Percentiles rank a stretch among this genome's conserved stretches.
phyloP scores from a whole-genome alignment of 2,797 vertebrate genomes.

The Cryptoprocta ferox region DNA sequence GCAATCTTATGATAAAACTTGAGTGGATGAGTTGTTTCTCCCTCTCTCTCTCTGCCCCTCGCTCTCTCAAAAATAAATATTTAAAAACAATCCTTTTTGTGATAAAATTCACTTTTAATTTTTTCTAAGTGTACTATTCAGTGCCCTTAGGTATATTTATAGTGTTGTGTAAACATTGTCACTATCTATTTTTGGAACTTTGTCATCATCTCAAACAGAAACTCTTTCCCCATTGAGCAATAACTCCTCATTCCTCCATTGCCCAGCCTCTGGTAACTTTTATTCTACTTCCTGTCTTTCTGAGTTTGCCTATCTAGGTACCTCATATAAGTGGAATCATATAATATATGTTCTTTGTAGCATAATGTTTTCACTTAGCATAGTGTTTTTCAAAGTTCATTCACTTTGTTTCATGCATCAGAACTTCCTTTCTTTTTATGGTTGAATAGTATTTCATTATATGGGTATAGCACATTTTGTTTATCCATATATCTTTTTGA shows the following conservation, averaged over 20 bases:
- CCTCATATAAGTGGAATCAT: neutral
- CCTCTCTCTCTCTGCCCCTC: too few species aligned
- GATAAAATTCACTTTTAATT: neutral
- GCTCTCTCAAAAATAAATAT: too few species aligned
- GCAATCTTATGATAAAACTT: neutral
- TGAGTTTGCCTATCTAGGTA: neutral
- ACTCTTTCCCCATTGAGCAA: neutral
- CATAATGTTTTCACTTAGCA: neutral
- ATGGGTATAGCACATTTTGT: neutral
- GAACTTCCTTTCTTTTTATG: neutral
- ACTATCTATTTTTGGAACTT: neutral
- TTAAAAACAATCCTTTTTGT: neutral
- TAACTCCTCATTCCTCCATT: neutral
- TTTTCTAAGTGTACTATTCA: neutral
- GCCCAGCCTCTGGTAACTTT: neutral
- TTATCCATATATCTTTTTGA: neutral
- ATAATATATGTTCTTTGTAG: neutral
- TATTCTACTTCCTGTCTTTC: neutral
- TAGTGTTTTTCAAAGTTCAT: neutral
- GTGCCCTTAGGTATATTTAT: neutral
- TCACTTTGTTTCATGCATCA: neutral
- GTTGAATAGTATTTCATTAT: neutral
- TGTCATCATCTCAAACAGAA: neutral
- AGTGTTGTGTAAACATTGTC: neutral
- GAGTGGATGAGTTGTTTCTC: neutral